Evolutionary conservation across 2,797 vertebrate species (phyloP).

Genomic region (Bovichtus variegatus): DNA sequence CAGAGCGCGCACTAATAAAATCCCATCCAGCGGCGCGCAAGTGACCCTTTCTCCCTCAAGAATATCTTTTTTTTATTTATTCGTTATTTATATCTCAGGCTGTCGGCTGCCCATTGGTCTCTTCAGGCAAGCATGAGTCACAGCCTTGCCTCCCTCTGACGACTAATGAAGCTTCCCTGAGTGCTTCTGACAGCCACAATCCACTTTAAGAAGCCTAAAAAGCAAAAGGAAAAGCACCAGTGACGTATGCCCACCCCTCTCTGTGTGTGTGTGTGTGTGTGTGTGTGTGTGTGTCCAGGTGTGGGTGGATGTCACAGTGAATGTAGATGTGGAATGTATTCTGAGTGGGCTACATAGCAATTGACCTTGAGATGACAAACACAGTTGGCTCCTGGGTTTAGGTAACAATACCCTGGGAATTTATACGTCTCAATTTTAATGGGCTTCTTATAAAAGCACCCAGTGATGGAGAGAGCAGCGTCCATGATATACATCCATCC

Average conservation of each 20-base stretch:
- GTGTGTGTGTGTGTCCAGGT: slow-evolving; percentile 49
- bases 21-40: slow-evolving; percentile 75
- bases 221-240: slow-evolving; percentile 56
- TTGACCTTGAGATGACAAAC: slow-evolving; percentile 69
- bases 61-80: slow-evolving; percentile 73
- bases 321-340: slow-evolving; percentile 33
- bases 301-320: slow-evolving; percentile 52
- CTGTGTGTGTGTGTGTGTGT: neutral
- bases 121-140: slow-evolving; percentile 88
- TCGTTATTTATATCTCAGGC: slow-evolving; percentile 85
- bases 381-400: slow-evolving; percentile 37
- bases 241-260: slow-evolving; percentile 52
- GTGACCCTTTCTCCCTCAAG: slow-evolving; percentile 84
- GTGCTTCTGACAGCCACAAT: slow-evolving; percentile 73
- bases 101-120: slow-evolving; percentile 81
- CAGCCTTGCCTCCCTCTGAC: slow-evolving; percentile 83
- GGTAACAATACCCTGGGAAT: neutral
- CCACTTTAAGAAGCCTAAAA: slow-evolving; percentile 73
- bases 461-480: neutral
- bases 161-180: slow-evolving; percentile 79
- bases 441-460: slow-evolving; percentile 1
- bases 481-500: neutral
- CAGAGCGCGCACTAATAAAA: slow-evolving; percentile 78
- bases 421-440: neutral
- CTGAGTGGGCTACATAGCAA: slow-evolving; percentile 21